phyloP scores from a whole-genome alignment of 2,113 vertebrate species.

The Peromyscus maniculatus region DNA sequence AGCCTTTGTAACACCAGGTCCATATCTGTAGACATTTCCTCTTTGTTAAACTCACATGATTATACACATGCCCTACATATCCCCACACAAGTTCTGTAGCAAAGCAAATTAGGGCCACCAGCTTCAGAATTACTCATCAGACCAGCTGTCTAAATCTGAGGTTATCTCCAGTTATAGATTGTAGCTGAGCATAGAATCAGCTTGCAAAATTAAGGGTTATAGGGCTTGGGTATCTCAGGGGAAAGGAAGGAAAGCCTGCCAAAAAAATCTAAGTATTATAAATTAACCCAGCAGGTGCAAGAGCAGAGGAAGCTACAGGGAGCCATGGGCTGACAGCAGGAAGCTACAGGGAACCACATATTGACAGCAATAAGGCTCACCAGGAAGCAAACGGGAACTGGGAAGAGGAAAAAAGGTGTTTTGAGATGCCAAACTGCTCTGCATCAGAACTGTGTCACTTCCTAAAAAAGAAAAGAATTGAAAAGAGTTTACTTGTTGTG shows the following conservation, averaged over 20 bases:
- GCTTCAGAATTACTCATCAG: conserved; percentile 13
- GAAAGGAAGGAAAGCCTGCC: conserved; percentile 31
- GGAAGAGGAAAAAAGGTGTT: conserved; percentile 19
- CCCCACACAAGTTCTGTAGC: not conserved
- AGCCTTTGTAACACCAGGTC: not conserved
- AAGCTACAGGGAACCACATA: not conserved
- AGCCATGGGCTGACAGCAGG: not conserved
- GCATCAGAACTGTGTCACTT: not conserved
- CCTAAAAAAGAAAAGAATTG: not conserved
- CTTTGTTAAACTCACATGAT: not conserved
- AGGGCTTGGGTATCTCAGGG: conserved; percentile 54
- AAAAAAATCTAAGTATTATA: conserved; percentile 45
- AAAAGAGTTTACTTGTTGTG: conserved; percentile 32
- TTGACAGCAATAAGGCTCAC: not conserved
- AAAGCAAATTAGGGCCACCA: conserved; percentile 43
- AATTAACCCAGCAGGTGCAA: conserved; percentile 50
- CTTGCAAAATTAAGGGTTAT: conserved; percentile 64
- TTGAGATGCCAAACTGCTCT: not conserved
- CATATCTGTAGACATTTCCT: not conserved
- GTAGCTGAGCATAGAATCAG: conserved; percentile 46
- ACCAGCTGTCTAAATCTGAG: conserved; percentile 43
- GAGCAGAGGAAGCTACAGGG: not conserved
- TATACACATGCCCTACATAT: not conserved
- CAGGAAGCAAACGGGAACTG: not conserved
- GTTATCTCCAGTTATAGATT: conserved; percentile 63